Percentiles rank a stretch among this genome's conserved stretches.
phyloP scores from a whole-genome alignment of 35 echinoderm and acorn worm species.

The Chiridota heheva region DNA sequence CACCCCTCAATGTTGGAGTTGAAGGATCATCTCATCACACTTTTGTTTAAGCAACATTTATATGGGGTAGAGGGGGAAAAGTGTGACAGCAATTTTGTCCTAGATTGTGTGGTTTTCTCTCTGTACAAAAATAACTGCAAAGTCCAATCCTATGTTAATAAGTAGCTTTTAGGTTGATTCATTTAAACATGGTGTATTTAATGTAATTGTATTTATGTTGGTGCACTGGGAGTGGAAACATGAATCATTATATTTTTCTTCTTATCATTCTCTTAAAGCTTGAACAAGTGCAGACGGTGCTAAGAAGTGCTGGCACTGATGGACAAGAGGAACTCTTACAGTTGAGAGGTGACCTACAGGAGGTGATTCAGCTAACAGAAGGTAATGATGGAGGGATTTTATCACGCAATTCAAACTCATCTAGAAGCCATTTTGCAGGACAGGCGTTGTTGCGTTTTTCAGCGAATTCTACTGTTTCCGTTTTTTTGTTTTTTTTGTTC shows the following conservation, averaged over 20 bases:
- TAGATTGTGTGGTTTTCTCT: not conserved
- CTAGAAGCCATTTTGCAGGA: no score
- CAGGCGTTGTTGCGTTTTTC: no score
- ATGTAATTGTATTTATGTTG: not conserved
- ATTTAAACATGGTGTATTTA: not conserved
- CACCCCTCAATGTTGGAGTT: no score
- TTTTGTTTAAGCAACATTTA: no score
- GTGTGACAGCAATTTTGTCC: not conserved
- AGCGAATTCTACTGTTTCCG: not conserved
- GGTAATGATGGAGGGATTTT: no score
- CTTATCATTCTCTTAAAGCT: constrained; percentile 32
- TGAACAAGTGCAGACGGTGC: constrained; percentile 64
- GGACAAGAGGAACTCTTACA: constrained; percentile 65
- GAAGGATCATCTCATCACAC: no score
- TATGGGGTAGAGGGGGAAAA: no score
- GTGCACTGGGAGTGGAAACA: not conserved
- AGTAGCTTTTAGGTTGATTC: not conserved
- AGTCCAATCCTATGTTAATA: not conserved
- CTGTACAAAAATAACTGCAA: not conserved
- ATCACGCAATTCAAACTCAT: no score
- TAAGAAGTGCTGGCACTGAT: constrained; percentile 59
- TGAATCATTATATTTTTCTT: not conserved
- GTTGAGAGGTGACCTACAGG: constrained; percentile 65
- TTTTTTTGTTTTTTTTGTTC: no score
- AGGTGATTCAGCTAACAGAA: constrained; percentile 84